A percentile compares a stretch with the other conserved stretches of the same genome.
Evolutionary conservation across 2,888 invertebrate species (phyloP).

Genomic region (Volucella inanis): DNA sequence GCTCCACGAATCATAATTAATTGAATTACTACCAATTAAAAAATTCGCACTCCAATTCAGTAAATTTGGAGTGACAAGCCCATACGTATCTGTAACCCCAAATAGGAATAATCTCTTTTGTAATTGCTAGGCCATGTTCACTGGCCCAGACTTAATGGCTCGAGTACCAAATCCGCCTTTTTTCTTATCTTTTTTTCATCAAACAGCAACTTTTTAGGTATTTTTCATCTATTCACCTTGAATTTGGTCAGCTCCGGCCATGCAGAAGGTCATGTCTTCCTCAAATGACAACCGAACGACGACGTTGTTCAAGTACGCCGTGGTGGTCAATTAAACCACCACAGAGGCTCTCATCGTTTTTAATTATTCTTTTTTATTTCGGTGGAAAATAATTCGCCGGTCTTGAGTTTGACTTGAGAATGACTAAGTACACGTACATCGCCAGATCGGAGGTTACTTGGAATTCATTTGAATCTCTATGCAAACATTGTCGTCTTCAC

Average conservation of each 20-base stretch:
- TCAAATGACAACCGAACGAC: conserved; percentile 6
- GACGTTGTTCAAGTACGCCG: conserved; percentile 8
- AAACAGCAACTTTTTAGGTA: not conserved
- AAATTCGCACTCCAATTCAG: conserved; percentile 35
- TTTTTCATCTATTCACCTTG: conserved; percentile 50
- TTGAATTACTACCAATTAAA: conserved; percentile 16
- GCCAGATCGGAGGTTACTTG: conserved; percentile 37
- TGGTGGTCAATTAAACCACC: conserved; percentile 30
- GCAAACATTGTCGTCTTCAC: conserved; percentile 27
- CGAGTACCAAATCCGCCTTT: conserved; percentile 29
- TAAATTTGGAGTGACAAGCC: conserved; percentile 22
- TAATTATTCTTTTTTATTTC: conserved; percentile 31
- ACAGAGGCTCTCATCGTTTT: conserved; percentile 26
- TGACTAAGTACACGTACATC: conserved; percentile 45
- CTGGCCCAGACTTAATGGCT: conserved; percentile 21
- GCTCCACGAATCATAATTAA: conserved; percentile 31
- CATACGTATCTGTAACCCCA: not conserved
- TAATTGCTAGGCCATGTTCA: conserved; percentile 49
- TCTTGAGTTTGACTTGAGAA: conserved; percentile 21
- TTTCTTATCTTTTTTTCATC: not conserved
- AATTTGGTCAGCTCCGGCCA: conserved; percentile 48
- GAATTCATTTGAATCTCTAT: conserved; percentile 61
- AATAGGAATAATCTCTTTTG: conserved; percentile 44
- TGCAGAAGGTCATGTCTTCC: conserved; percentile 36
- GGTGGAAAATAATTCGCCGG: conserved; percentile 33